Evolutionary conservation across 2,888 invertebrate species (phyloP).

Genomic region (Pachydiplax longipennis): DNA sequence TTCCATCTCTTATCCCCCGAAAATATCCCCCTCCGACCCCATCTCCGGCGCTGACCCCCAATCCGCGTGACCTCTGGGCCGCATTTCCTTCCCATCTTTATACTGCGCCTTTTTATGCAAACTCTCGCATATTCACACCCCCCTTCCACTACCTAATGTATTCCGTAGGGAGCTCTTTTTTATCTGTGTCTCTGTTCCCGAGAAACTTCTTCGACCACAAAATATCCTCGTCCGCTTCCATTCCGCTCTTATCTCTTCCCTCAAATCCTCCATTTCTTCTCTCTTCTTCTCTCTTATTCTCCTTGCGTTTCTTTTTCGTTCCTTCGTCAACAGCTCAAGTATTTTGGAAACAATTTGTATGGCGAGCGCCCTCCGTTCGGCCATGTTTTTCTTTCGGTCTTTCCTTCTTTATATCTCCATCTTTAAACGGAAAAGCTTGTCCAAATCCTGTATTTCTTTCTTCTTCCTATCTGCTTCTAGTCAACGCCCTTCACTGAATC

Average conservation of each 20-base stretch:
- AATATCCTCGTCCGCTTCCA: neutral
- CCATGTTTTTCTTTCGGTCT: neutral
- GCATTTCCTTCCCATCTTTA: neutral
- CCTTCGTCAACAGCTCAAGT: neutral
- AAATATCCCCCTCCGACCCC: neutral
- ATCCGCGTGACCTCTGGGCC: neutral
- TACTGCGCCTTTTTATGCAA: neutral
- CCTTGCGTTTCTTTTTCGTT: neutral
- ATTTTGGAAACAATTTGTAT: neutral
- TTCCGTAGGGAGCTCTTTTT: neutral
- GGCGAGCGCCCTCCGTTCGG: neutral
- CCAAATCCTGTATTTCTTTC: neutral
- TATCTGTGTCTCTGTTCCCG: neutral
- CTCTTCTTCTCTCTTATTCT: neutral
- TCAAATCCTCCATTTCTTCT: neutral
- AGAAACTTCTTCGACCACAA: neutral
- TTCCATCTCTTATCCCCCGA: neutral
- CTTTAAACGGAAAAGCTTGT: no score
- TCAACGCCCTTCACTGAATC: neutral
- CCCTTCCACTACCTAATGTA: neutral
- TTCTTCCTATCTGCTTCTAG: neutral
- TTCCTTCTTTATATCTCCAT: no score
- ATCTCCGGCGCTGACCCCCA: neutral
- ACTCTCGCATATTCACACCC: neutral
- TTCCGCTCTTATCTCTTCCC: neutral